A percentile compares a stretch with the other conserved stretches of the same genome.
These are phyloP conservation scores for Maconellicoccus hirsutus DNA, from an alignment of 1,140 invertebrate species.

Conservation along the genomic window DNA sequence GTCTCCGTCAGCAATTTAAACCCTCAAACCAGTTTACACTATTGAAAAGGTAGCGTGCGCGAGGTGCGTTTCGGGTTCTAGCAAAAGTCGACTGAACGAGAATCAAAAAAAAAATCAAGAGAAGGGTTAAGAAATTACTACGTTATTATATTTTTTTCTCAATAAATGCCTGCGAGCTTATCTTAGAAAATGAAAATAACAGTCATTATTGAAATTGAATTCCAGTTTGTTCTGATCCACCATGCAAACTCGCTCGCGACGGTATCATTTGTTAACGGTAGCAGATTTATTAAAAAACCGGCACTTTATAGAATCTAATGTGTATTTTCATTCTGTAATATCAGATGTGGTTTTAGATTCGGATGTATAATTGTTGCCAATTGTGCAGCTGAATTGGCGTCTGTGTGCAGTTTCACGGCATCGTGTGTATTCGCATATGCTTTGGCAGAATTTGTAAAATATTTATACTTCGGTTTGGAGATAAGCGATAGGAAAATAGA, in stretches of 20 bases:
- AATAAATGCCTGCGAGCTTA: constrained; percentile 2
- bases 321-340: neutral
- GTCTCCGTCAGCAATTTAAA: neutral
- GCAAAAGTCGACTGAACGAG: neutral
- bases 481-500: too few relatives aligned
- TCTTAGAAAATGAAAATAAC: constrained; percentile 17
- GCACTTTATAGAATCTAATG: neutral
- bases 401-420: too few relatives aligned
- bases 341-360: too few relatives aligned
- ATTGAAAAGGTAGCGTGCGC: constrained; percentile 7
- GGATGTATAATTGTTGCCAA: too few relatives aligned
- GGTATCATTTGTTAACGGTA: constrained; percentile 20
- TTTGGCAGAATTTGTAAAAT: too few relatives aligned
- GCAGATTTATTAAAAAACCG: neutral
- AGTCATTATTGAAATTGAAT: constrained; percentile 22
- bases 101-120: neutral
- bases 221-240: neutral
- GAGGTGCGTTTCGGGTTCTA: neutral
- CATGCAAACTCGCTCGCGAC: constrained; percentile 1
- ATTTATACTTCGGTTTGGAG: too few relatives aligned
- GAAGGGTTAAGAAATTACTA: constrained; percentile 9
- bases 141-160: neutral
- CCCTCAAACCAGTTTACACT: constrained; percentile 1
- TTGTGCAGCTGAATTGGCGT: too few relatives aligned
- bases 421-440: too few relatives aligned